Evolutionary conservation across 2,113 vertebrate species (phyloP), one percentile per base, ranked within the genome.

Genomic region (Zingel zingel): DNA sequence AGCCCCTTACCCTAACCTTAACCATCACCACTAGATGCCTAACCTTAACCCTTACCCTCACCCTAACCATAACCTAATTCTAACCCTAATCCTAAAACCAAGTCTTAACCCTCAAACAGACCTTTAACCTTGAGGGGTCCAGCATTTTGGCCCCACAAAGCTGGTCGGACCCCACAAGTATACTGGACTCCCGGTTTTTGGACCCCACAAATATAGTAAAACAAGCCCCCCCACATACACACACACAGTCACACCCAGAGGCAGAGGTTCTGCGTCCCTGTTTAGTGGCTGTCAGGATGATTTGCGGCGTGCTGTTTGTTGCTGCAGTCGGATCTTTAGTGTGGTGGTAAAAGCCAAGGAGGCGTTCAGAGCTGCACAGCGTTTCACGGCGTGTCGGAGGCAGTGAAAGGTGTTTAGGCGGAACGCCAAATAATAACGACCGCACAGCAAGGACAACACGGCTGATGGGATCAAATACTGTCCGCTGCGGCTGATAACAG

Each of bases 261-360:
- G 33, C 66, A 56, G 64, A 33, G 75, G 47, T 50, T 51, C 6
- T 65, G 47, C 54, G 74, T 67, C 64, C 63, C n/a, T 62, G 74
- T 84, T 81, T 76, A 84, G 74, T 76, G 77, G 76, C 77, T 86
- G 86, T 90, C 86, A 23, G 57, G 74, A 82, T 90, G 86, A 90
- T 90, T 90, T 90, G 79, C 59, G 10, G 76, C 45, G 0, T 59
- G 45, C 64, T 80, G 80, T 83, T 81, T 81, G 85, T 64, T 81
- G 74, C 72, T 63, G 85, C 82, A 71, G 82, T 87, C 68, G 21
- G 57, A 78, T 83, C 64, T 90, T 88, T 86, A 81, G 74, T 69
- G 81, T 62, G 67, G 74, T 4, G 78, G 65, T 90, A 86, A 88
- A 88, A 82, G 68, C 73, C 23, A 74, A 79, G 83, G 83, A 78